phyloP scores from a whole-genome alignment of 2,113 vertebrate genomes.

The Paraplagusia blochii region DNA sequence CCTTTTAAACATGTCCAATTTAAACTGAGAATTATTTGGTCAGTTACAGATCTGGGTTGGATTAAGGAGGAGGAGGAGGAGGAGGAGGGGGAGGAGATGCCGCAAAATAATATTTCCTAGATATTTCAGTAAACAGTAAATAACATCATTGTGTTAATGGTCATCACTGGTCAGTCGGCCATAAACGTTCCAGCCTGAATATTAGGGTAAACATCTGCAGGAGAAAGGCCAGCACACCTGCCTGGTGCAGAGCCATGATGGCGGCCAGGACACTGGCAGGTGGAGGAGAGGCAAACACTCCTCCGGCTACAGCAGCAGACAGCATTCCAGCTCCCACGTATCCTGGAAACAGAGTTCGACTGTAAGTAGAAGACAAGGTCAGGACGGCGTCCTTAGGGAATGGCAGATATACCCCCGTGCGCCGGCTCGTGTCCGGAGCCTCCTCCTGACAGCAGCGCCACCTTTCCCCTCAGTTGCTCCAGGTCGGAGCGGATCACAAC shows the following conservation, averaged over 20 bases:
- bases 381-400: not conserved
- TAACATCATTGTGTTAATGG: no score
- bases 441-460: conserved; percentile 88
- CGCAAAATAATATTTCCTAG: no score
- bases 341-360: conserved; percentile 63
- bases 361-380: not conserved
- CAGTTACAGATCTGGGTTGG: no score
- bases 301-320: conserved; percentile 86
- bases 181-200: no score
- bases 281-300: conserved; percentile 88
- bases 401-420: conserved; percentile 77
- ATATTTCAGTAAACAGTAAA: no score
- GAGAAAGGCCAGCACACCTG: conserved; percentile 42
- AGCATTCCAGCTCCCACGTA: conserved; percentile 94
- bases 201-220: no score
- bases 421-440: conserved; percentile 95
- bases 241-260: conserved; percentile 79
- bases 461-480: conserved; percentile 75
- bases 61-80: no score
- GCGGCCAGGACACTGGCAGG: conserved; percentile 89
- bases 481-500: conserved; percentile 84
- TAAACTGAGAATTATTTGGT: no score
- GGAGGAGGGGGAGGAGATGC: no score
- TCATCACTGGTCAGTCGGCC: no score
- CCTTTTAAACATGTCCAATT: no score